A percentile compares a stretch with the other conserved stretches of the same genome.
Evolutionary conservation across 2,113 vertebrate genomes (phyloP).

Genomic region (Macrotis lagotis): DNA sequence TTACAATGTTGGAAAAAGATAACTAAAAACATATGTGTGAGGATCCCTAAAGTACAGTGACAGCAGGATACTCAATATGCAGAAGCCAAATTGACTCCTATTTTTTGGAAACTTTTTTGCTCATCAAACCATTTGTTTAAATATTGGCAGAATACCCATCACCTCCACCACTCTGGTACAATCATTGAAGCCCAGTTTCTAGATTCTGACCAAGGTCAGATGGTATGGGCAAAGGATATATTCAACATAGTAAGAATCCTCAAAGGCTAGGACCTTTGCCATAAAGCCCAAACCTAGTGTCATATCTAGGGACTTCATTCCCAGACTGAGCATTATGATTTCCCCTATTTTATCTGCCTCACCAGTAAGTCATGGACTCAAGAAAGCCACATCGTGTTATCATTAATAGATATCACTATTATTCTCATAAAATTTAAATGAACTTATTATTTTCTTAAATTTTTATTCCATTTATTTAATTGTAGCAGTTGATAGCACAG

Average conservation of each 20-base stretch:
- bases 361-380: background rate
- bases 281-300: background rate
- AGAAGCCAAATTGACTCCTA: background rate
- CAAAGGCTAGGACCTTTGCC: background rate
- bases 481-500: background rate
- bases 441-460: background rate
- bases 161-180: background rate
- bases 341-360: background rate
- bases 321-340: background rate
- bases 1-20: background rate
- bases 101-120: background rate
- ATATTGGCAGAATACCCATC: background rate
- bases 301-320: background rate
- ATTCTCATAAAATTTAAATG: background rate
- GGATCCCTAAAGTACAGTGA: background rate
- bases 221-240: background rate
- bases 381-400: background rate
- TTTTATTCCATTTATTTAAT: background rate
- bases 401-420: background rate
- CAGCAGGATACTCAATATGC: background rate
- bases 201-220: background rate
- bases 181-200: background rate
- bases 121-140: background rate
- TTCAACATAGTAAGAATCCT: background rate
- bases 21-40: background rate